Percentiles rank a stretch among this genome's conserved stretches.
These are phyloP conservation scores for Xenus cinereus DNA, from an alignment of 2,113 vertebrate genomes.

Conservation along the genomic window DNA sequence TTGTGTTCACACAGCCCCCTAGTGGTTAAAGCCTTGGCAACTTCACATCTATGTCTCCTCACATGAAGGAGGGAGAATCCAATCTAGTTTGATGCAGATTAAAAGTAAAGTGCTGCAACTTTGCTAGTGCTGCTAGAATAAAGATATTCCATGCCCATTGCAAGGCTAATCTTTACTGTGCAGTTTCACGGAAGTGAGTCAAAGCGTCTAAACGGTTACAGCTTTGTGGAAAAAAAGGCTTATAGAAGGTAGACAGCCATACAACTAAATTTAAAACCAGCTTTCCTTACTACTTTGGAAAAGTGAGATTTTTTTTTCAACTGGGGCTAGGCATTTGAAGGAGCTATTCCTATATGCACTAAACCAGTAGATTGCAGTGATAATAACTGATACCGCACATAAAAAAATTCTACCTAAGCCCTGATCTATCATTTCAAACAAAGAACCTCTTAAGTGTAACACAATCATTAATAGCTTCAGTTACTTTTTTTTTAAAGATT, in stretches of 20 bases:
- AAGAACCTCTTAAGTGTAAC: neutral
- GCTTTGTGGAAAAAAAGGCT: neutral
- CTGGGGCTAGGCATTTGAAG: neutral
- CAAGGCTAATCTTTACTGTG: neutral
- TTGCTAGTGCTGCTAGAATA: neutral
- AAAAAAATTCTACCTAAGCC: neutral
- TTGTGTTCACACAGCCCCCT: slow-evolving; percentile 70
- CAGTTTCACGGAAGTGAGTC: neutral
- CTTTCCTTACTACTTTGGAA: neutral
- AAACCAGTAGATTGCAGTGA: neutral
- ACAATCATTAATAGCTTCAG: neutral
- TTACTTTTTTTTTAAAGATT: neutral
- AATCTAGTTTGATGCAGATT: neutral
- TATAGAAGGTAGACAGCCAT: neutral
- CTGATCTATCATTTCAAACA: neutral
- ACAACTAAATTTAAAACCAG: neutral
- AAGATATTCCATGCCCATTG: neutral
- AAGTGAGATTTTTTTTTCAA: neutral
- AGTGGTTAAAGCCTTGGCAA: slow-evolving; percentile 45
- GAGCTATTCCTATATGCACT: neutral
- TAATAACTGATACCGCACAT: neutral
- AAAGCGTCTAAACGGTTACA: neutral
- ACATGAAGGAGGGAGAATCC: neutral
- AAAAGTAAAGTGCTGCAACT: neutral
- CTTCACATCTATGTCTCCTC: neutral